Evolutionary conservation across 1,140 invertebrate genomes (phyloP).

Genomic region (Hycleus cichorii): DNA sequence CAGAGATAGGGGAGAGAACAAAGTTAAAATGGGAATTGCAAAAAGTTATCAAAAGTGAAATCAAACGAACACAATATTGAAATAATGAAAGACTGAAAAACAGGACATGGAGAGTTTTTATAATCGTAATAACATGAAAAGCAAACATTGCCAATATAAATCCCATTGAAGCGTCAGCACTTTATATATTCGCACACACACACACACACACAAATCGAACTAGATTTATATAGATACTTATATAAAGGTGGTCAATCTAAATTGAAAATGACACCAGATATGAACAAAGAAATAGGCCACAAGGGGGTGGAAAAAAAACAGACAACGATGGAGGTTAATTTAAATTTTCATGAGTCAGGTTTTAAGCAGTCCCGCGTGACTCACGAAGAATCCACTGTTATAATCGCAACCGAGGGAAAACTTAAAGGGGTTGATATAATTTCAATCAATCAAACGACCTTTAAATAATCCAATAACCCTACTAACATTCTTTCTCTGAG

Average conservation of each 20-base stretch:
- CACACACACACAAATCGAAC: too few relatives aligned
- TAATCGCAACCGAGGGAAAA: constrained; percentile 1
- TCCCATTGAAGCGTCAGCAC: constrained; percentile 21
- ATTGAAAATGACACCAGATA: too few relatives aligned
- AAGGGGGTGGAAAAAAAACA: too few relatives aligned
- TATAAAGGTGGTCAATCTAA: too few relatives aligned
- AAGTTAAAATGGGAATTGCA: not conserved
- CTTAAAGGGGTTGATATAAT: constrained; percentile 13
- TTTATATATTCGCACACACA: not conserved
- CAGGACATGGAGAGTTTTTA: constrained; percentile 19
- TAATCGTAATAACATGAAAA: constrained; percentile 23
- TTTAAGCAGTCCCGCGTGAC: constrained; percentile 12
- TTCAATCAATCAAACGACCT: constrained; percentile 5
- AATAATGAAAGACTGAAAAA: constrained; percentile 17
- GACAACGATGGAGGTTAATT: not conserved
- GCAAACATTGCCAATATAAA: constrained; percentile 19
- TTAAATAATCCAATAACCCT: constrained; percentile 8
- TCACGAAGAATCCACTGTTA: constrained; percentile 4
- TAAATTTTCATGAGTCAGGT: constrained; percentile 16
- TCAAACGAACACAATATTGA: constrained; percentile 16
- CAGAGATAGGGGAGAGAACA: not conserved
- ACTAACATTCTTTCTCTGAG: not conserved
- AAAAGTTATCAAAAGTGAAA: constrained; percentile 5
- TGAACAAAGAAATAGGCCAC: too few relatives aligned
- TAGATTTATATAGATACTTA: too few relatives aligned